Evolutionary conservation across 1,140 invertebrate genomes (phyloP).

Genomic region (Tribolium madens): DNA sequence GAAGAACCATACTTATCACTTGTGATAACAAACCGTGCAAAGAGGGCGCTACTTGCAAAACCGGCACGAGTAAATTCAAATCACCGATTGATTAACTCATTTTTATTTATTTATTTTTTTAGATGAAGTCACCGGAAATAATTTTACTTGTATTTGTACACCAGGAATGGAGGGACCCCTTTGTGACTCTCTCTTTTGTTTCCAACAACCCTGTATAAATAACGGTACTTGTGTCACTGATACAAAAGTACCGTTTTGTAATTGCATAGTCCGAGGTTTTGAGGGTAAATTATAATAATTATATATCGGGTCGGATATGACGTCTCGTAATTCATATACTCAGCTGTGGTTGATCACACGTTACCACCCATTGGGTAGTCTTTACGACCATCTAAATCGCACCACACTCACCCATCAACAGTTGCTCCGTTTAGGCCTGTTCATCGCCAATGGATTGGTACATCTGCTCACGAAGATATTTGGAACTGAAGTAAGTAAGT

Average conservation of each 20-base stretch:
- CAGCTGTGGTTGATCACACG: slow-evolving; percentile 93
- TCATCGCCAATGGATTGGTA: slow-evolving; percentile 88
- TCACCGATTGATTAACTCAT: neutral
- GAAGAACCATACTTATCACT: slow-evolving; percentile 77
- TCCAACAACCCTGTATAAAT: slow-evolving; percentile 70
- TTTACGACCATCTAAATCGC: slow-evolving; percentile 91
- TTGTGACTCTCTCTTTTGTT: slow-evolving; percentile 80
- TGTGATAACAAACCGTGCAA: slow-evolving; percentile 84
- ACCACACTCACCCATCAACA: slow-evolving; percentile 82
- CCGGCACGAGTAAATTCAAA: slow-evolving; percentile 69
- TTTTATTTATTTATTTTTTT: slow-evolving; percentile 54
- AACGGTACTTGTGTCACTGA: slow-evolving; percentile 72
- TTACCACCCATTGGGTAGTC: slow-evolving; percentile 92
- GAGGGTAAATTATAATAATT: slow-evolving; percentile 76
- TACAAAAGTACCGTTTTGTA: slow-evolving; percentile 71
- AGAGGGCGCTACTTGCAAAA: slow-evolving; percentile 77
- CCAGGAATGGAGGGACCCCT: slow-evolving; percentile 77
- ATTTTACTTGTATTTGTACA: slow-evolving; percentile 84
- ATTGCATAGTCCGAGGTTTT: slow-evolving; percentile 72
- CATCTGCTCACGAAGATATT: slow-evolving; percentile 95
- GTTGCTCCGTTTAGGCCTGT: slow-evolving; percentile 85
- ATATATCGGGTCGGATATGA: slow-evolving; percentile 94
- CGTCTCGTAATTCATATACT: slow-evolving; percentile 83
- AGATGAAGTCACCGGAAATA: slow-evolving; percentile 78
- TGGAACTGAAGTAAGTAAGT: slow-evolving; percentile 82